Evolutionary conservation across 1,140 invertebrate species (phyloP).

Genomic region (Drosophila trapezifrons): DNA sequence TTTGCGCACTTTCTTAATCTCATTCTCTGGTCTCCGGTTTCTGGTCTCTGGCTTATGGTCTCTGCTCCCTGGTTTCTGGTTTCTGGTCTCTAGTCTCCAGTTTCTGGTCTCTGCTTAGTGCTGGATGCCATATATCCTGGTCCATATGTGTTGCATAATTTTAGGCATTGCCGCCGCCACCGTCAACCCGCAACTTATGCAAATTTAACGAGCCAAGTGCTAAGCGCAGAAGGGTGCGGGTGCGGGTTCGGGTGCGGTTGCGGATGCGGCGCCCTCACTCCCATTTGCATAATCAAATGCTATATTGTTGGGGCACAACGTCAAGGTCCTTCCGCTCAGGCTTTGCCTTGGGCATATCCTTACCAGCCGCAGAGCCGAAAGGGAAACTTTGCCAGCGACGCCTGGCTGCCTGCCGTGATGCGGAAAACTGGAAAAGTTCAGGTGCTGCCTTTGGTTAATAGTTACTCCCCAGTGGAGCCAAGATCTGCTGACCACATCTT

Average conservation of each 20-base stretch:
- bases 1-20: neutral
- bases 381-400: constrained; percentile 14
- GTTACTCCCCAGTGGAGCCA: too few species aligned
- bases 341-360: constrained; percentile 20
- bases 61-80: too few species aligned
- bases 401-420: neutral
- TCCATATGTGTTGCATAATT: constrained; percentile 72
- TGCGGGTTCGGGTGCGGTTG: too few species aligned
- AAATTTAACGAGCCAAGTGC: constrained; percentile 75
- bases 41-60: too few species aligned
- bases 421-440: constrained; percentile 19
- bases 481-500: too few species aligned
- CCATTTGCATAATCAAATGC: constrained; percentile 78
- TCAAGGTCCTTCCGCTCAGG: constrained; percentile 7
- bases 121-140: neutral
- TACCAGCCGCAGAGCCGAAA: neutral
- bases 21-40: too few species aligned
- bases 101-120: too few species aligned
- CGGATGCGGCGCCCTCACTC: neutral
- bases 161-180: constrained; percentile 34
- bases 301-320: constrained; percentile 55
- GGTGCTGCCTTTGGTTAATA: too few species aligned
- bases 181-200: constrained; percentile 63
- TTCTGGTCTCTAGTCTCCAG: neutral
- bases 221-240: constrained; percentile 12